Evolutionary conservation across 2,888 invertebrate genomes (phyloP).

Genomic region (Anoplius nigerrimus): DNA sequence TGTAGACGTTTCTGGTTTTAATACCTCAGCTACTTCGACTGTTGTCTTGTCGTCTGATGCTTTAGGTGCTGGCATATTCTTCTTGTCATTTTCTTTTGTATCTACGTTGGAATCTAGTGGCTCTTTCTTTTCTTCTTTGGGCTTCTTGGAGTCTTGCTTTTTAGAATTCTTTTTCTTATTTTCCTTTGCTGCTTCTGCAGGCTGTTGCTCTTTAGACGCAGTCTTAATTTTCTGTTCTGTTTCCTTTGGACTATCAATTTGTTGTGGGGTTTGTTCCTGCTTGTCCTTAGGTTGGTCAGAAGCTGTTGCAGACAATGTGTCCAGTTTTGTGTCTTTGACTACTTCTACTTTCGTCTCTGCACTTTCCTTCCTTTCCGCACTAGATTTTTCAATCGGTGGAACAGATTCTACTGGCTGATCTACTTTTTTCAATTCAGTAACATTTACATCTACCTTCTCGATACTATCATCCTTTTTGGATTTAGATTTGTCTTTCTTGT

Average conservation of each 20-base stretch:
- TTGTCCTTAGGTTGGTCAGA: conserved; percentile 15
- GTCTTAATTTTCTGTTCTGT: not conserved
- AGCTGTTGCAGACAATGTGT: conserved; percentile 59
- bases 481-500: not conserved
- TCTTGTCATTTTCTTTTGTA: not conserved
- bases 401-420: conserved; percentile 3
- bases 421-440: conserved; percentile 19
- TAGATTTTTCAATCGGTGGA: conserved; percentile 2
- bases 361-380: not conserved
- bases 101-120: not conserved
- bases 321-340: conserved; percentile 39
- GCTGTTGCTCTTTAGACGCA: not conserved
- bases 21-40: not conserved
- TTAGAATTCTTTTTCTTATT: not conserved
- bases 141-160: not conserved
- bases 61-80: not conserved
- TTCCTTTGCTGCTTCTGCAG: conserved; percentile 3
- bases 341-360: conserved; percentile 1
- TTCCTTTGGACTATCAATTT: not conserved
- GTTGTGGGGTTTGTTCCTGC: too few species aligned
- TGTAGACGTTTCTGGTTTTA: conserved; percentile 32
- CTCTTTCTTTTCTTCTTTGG: not conserved
- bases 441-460: not conserved
- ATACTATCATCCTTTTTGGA: not conserved
- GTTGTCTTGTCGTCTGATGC: too few species aligned